These are phyloP conservation scores for Bubalus kerabau DNA, from an alignment of 2,113 vertebrate genomes.

Conservation along the genomic window DNA sequence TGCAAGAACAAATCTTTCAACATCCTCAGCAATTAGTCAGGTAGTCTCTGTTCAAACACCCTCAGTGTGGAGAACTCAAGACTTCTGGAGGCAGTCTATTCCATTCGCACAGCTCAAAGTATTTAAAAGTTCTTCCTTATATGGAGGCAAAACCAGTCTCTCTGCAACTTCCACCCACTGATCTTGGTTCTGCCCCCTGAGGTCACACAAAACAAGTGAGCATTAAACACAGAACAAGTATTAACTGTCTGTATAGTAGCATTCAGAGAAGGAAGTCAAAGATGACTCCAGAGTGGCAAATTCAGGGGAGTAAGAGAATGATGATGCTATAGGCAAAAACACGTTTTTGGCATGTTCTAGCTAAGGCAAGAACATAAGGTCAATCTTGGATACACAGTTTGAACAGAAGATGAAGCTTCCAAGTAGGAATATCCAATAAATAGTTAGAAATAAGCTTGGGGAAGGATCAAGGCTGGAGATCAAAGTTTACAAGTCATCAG, in stretches of 20 bases:
- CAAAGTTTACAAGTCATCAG: neutral
- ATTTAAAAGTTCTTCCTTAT: constrained; percentile 67
- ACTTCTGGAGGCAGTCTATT: constrained; percentile 38
- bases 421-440: constrained; percentile 11
- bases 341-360: constrained; percentile 2
- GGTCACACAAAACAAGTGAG: constrained; percentile 49
- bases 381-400: neutral
- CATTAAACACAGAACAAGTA: constrained; percentile 53
- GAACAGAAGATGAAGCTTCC: constrained; percentile 31
- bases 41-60: constrained; percentile 35
- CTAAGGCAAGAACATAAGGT: constrained; percentile 19
- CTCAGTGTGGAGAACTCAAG: constrained; percentile 15
- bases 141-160: constrained; percentile 59
- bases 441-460: constrained; percentile 39
- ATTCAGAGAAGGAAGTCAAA: constrained; percentile 11
- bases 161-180: constrained; percentile 59
- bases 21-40: constrained; percentile 15
- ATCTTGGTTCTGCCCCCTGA: constrained; percentile 32
- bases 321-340: neutral
- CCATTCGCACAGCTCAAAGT: constrained; percentile 36
- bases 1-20: constrained; percentile 31
- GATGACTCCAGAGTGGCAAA: neutral
- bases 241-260: constrained; percentile 24
- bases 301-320: neutral
- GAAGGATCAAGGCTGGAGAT: constrained; percentile 22